Evolutionary conservation across 2,113 vertebrate species (phyloP), one percentile per base, ranked within the genome.

Genomic region (Myrmophylax atrothorax): DNA sequence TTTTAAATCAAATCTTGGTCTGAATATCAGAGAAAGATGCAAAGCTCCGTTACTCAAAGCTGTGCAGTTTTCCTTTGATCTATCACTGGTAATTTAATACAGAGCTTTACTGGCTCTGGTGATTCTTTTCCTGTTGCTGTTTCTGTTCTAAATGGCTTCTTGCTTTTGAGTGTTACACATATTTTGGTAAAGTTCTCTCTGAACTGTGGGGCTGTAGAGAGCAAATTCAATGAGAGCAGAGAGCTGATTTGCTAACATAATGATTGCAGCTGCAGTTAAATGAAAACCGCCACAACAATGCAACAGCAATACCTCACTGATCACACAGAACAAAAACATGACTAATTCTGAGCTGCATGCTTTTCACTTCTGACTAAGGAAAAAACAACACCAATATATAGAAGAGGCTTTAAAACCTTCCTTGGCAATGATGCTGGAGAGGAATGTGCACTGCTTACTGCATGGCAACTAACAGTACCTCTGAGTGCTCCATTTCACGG

Each of bases 1-100:
- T 93, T 87, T 94, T 55, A 91, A 96, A 95, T 91, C 75, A 95
- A 86, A 96, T 96, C 82, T 90, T 83, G 7, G 18, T 89, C 76
- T 81, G 55, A 80, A 63, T 67, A 60, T 90, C 55, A 84, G 58
- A 84, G 42, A 74, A 88, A 93, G 72, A 93, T 92, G 68, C 50
- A 96, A 94, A 86, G 83, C 55, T 90, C 20, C 83, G 86, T 90
- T 95, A 92, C 68, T 95, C 75, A 93, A 93, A 94, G 83, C 47
- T 84, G 28, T 59, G 31, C 68, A 78, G 66, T 84, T 92, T 68
- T 96, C 73, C 68, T 96, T 96, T 96, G 89, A 95, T 96, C 88
- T 88, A 15, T 75, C 79, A 72, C 52, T 59, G 31, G 26, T 96
- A 84, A 96, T 96, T 84, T 94, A 96, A 93, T 70, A 52, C 25